Evolutionary conservation across 2,113 vertebrate genomes (phyloP).

Genomic region (Trematomus loennbergii): DNA sequence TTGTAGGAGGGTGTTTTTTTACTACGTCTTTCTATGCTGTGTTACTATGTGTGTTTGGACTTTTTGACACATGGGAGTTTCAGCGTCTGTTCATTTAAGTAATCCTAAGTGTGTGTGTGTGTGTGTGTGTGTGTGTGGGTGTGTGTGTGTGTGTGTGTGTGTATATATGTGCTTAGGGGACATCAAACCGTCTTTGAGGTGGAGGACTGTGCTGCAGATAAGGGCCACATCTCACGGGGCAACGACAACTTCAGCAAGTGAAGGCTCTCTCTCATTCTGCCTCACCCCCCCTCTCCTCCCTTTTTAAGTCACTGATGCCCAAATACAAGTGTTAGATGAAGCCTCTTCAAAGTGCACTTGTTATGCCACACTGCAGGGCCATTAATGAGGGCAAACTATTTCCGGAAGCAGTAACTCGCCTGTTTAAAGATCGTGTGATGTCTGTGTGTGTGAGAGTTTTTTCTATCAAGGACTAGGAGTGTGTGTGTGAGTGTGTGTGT

Average conservation of each 20-base stretch:
- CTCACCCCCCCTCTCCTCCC: not conserved
- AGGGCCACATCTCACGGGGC: conserved; percentile 61
- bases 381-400: conserved; percentile 80
- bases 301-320: conserved; percentile 48
- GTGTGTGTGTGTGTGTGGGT: not conserved
- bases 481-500: conserved; percentile 18
- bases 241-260: conserved; percentile 45
- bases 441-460: not conserved
- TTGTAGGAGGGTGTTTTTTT: not conserved
- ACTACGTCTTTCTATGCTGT: not conserved
- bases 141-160: not conserved
- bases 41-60: conserved; percentile 7
- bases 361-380: conserved; percentile 71
- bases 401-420: conserved; percentile 66
- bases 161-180: conserved; percentile 30
- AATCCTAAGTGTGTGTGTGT: not conserved
- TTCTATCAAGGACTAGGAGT: conserved; percentile 51
- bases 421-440: conserved; percentile 53
- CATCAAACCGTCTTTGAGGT: conserved; percentile 69
- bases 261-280: conserved; percentile 30
- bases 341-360: conserved; percentile 73
- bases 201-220: conserved; percentile 62
- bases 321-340: conserved; percentile 68
- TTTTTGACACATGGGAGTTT: not conserved
- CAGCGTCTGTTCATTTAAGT: conserved; percentile 23